Conservation (phyloP, 2,888 invertebrate species). For the Leptinotarsa tumamoca region DNA sequence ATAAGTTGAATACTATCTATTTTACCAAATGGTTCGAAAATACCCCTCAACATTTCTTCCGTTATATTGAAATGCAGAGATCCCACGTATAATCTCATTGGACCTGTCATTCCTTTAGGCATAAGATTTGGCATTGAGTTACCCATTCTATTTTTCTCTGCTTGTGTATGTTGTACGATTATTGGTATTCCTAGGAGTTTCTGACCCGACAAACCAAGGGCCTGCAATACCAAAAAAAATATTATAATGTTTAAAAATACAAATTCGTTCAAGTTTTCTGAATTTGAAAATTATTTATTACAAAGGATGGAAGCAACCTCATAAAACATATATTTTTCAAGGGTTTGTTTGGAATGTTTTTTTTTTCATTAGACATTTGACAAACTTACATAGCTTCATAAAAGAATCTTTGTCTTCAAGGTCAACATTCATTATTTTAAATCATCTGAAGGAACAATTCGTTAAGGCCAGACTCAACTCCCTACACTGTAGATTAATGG, state of each 20-base stretch:
- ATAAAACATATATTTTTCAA: background rate
- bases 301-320: too few relatives aligned
- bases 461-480: too few relatives aligned
- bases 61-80: slow-evolving; percentile 98
- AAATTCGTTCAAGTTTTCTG: background rate
- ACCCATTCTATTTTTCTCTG: slow-evolving; percentile 93
- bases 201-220: slow-evolving; percentile 95
- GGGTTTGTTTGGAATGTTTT: too few relatives aligned
- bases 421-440: too few relatives aligned
- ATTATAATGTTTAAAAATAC: background rate
- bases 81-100: slow-evolving; percentile 97
- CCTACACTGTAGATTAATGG: too few relatives aligned
- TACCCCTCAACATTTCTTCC: slow-evolving; percentile 97
- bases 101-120: slow-evolving; percentile 91
- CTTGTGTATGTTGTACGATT: slow-evolving; percentile 97
- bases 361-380: too few relatives aligned
- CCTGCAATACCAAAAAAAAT: slow-evolving; percentile 70
- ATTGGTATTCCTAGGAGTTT: slow-evolving; percentile 96
- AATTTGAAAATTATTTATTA: background rate
- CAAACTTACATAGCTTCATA: too few relatives aligned
- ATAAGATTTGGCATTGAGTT: slow-evolving; percentile 86
- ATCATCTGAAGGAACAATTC: too few relatives aligned
- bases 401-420: too few relatives aligned
- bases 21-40: slow-evolving; percentile 99
- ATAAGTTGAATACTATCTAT: slow-evolving; percentile 95